Conservation (phyloP, 2,797 vertebrate genomes). For the Sitta carolinensis region DNA sequence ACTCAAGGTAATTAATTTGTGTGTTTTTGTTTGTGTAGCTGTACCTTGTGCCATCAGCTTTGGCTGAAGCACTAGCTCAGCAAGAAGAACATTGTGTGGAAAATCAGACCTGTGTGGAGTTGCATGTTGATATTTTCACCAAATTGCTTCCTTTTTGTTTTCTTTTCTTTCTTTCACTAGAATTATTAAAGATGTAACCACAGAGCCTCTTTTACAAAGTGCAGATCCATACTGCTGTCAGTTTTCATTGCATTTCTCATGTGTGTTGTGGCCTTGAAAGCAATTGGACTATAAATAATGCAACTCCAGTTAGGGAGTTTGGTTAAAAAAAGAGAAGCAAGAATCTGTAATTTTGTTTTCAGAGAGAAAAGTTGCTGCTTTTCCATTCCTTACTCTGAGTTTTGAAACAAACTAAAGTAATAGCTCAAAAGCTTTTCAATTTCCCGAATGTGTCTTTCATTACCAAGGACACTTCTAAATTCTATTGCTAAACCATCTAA, state of each 20-base stretch:
- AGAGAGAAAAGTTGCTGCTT: neutral
- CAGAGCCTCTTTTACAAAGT: neutral
- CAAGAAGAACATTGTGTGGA: neutral
- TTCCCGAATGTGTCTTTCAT: neutral
- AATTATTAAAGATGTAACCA: slow-evolving; percentile 10
- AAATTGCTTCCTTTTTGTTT: neutral
- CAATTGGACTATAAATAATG: neutral
- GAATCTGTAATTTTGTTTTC: neutral
- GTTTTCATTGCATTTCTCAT: neutral
- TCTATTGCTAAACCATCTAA: neutral
- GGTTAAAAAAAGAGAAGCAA: neutral
- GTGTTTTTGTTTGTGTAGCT: neutral
- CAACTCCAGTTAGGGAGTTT: neutral
- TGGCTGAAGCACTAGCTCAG: neutral
- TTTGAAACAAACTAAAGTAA: neutral
- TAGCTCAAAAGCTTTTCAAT: neutral
- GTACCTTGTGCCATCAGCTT: neutral
- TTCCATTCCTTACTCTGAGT: neutral
- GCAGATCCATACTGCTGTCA: neutral
- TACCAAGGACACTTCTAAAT: neutral
- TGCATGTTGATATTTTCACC: neutral
- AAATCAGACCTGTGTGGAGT: neutral
- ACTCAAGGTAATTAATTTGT: neutral
- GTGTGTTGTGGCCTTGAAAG: neutral
- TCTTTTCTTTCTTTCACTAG: neutral